Percentiles rank a stretch among this genome's conserved stretches.
Conservation (phyloP, 2,797 vertebrate genomes). For the Eutrigla gurnardus region DNA sequence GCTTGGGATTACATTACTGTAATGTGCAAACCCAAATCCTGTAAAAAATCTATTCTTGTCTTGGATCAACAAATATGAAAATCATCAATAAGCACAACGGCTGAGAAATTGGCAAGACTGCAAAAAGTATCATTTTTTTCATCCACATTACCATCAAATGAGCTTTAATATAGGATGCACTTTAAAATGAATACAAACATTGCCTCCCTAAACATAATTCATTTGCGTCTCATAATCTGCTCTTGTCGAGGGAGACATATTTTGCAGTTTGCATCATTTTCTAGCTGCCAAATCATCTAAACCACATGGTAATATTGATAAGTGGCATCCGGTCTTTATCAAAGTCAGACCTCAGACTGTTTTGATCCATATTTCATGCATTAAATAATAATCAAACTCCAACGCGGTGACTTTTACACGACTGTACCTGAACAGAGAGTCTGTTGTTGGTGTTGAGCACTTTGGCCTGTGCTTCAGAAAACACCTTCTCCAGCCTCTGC, state of each 20-base stretch:
- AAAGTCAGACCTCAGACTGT: background rate
- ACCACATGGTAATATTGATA: conserved; percentile 22
- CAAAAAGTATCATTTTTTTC: conserved; percentile 33
- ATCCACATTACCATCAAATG: conserved; percentile 47
- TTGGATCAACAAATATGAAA: conserved; percentile 27
- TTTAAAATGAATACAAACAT: conserved; percentile 65
- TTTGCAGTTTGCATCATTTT: conserved; percentile 53
- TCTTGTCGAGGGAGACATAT: conserved; percentile 44
- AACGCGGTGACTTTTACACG: background rate
- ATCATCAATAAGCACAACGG: conserved; percentile 3
- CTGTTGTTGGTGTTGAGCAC: conserved; percentile 87
- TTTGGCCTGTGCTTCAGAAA: conserved; percentile 92
- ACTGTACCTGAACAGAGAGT: conserved; percentile 91
- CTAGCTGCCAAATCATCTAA: conserved; percentile 37
- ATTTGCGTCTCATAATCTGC: conserved; percentile 58
- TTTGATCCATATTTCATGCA: background rate
- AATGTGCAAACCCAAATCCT: conserved; percentile 11
- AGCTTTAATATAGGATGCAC: conserved; percentile 51
- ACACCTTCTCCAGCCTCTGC: conserved; percentile 92
- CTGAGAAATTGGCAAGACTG: conserved; percentile 31
- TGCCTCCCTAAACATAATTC: conserved; percentile 58
- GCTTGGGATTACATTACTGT: background rate
- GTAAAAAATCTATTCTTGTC: conserved; percentile 13
- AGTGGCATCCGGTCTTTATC: background rate
- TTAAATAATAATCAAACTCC: background rate